Percentiles rank a stretch among this genome's conserved stretches.
Evolutionary conservation across 2,113 vertebrate genomes (phyloP).

Genomic region (Amblyornis subalaris): DNA sequence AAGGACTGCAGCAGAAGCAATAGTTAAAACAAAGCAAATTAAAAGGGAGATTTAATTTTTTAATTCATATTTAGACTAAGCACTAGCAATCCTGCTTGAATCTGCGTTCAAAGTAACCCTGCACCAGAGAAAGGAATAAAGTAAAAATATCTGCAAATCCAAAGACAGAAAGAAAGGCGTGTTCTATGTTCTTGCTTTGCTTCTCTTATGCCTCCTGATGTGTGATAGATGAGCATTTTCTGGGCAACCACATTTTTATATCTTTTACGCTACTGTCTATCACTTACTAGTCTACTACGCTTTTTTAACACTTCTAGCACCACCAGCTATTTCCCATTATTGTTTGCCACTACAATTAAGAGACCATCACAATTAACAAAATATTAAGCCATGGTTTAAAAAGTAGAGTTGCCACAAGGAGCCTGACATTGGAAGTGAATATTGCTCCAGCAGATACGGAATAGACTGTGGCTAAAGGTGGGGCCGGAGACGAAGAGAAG

Average conservation of each 20-base stretch:
- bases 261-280: constrained; percentile 28
- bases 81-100: not conserved
- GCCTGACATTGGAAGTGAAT: not conserved
- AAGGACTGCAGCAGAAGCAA: constrained; percentile 15
- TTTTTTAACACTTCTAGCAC: constrained; percentile 20
- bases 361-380: not conserved
- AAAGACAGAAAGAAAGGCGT: not conserved
- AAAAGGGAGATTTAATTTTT: not conserved
- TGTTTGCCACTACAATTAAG: not conserved
- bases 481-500: not conserved
- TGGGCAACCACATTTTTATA: constrained; percentile 45
- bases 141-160: not conserved
- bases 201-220: constrained; percentile 41
- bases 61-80: not conserved
- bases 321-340: not conserved
- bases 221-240: constrained; percentile 26
- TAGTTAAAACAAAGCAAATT: constrained; percentile 21
- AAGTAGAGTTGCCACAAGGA: constrained; percentile 45
- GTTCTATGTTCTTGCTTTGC: not conserved
- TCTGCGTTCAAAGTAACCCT: not conserved
- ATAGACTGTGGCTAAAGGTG: constrained; percentile 21
- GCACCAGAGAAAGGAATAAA: not conserved
- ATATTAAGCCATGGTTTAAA: not conserved
- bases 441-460: not conserved
- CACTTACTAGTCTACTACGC: constrained; percentile 20